Conservation (phyloP, 1,140 invertebrate species). For the Aphaenogaster ashmeadi region DNA sequence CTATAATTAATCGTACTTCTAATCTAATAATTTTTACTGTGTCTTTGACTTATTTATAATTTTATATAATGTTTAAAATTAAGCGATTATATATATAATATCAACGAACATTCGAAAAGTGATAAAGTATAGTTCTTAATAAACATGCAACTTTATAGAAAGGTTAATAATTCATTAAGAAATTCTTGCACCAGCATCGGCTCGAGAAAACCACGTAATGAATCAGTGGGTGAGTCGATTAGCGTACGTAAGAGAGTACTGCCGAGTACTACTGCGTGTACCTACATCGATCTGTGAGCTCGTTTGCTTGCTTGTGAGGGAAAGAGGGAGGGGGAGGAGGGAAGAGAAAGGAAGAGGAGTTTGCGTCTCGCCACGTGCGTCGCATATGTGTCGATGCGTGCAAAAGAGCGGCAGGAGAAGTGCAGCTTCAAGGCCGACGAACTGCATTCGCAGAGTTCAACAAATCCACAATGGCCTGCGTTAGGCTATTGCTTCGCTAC, state of each 20-base stretch:
- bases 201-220: slow-evolving; percentile 24
- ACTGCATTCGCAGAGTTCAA: slow-evolving; percentile 66
- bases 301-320: background rate
- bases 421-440: slow-evolving; percentile 67
- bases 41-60: background rate
- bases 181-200: slow-evolving; percentile 6
- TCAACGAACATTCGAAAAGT: background rate
- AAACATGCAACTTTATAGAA: background rate
- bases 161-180: slow-evolving; percentile 33
- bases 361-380: slow-evolving; percentile 34
- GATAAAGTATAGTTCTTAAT: background rate
- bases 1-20: background rate
- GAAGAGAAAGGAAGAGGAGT: background rate
- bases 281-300: slow-evolving; percentile 58
- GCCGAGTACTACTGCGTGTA: slow-evolving; percentile 52
- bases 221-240: slow-evolving; percentile 59
- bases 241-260: slow-evolving; percentile 46
- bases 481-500: slow-evolving; percentile 26
- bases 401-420: slow-evolving; percentile 34
- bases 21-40: background rate
- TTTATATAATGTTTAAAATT: background rate
- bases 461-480: slow-evolving; percentile 28
- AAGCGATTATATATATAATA: background rate
- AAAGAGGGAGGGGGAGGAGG: background rate
- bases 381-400: slow-evolving; percentile 68